These are phyloP conservation scores for Plotosus lineatus DNA, from an alignment of 2,113 vertebrate species.

Conservation along the genomic window DNA sequence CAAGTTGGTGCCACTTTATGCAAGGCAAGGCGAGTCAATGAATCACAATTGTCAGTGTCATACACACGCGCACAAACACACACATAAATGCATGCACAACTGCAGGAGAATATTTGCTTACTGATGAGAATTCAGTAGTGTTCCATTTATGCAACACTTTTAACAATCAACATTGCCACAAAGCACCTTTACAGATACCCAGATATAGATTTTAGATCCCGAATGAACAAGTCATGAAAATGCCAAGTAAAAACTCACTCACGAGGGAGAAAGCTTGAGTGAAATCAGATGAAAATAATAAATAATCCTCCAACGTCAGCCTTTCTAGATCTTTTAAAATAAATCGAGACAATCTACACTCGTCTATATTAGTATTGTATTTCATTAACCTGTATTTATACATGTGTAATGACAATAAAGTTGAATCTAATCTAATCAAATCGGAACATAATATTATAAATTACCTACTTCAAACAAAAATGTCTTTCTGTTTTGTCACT, in stretches of 20 bases:
- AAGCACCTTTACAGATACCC: neutral
- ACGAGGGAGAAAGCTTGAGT: neutral
- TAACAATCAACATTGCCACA: too few species aligned
- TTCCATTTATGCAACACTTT: neutral
- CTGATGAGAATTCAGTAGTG: neutral
- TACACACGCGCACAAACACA: slow-evolving; percentile 38
- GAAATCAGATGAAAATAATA: neutral
- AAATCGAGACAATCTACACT: neutral
- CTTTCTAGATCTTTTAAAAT: neutral
- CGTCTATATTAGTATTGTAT: too few species aligned
- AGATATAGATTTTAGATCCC: neutral
- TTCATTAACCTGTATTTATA: too few species aligned
- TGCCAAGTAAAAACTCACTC: neutral
- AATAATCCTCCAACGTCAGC: neutral
- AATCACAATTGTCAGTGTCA: slow-evolving; percentile 62
- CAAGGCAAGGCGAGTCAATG: slow-evolving; percentile 60
- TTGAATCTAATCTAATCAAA: too few species aligned
- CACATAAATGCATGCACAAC: slow-evolving; percentile 20
- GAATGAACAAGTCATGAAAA: neutral
- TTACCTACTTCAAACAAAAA: neutral
- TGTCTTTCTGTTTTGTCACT: neutral
- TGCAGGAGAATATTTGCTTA: neutral
- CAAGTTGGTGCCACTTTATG: slow-evolving; percentile 70
- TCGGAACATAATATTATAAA: neutral
- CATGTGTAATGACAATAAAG: too few species aligned